A percentile compares a stretch with the other conserved stretches of the same genome.
These are phyloP conservation scores for Lycia hirtaria DNA, from an alignment of 2,888 invertebrate species.

Conservation along the genomic window DNA sequence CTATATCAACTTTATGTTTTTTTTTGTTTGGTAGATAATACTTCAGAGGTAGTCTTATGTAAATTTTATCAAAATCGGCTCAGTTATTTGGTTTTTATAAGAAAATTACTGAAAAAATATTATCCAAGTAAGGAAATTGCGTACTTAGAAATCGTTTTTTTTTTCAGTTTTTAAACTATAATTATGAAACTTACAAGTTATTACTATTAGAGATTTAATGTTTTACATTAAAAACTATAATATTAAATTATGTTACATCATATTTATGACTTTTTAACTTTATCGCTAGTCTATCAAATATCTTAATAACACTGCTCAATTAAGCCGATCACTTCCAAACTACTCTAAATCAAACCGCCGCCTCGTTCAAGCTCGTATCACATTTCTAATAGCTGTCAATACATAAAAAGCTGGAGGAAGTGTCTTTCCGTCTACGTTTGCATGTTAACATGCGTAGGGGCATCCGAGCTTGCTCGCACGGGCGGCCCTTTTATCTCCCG, in stretches of 20 bases:
- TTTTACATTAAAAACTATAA: too few species aligned
- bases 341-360: conserved; percentile 22
- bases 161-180: too few species aligned
- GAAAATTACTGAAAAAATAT: too few species aligned
- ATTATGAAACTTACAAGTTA: too few species aligned
- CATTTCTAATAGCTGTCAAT: conserved; percentile 30
- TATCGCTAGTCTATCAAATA: not conserved
- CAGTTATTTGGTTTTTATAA: too few species aligned
- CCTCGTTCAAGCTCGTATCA: conserved; percentile 20
- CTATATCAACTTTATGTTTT: too few species aligned
- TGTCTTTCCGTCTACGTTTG: conserved; percentile 60
- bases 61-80: too few species aligned
- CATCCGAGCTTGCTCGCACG: conserved; percentile 53
- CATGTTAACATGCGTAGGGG: conserved; percentile 68
- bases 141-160: too few species aligned
- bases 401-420: conserved; percentile 58
- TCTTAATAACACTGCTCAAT: conserved; percentile 12
- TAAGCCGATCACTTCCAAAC: conserved; percentile 16
- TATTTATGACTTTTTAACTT: not conserved
- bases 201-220: too few species aligned
- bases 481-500: conserved; percentile 75
- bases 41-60: too few species aligned
- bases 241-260: not conserved
- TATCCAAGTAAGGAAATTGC: too few species aligned
- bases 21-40: too few species aligned